These are phyloP conservation scores for Proterorhinus semilunaris DNA, from an alignment of 2,113 vertebrate species.

Conservation along the genomic window DNA sequence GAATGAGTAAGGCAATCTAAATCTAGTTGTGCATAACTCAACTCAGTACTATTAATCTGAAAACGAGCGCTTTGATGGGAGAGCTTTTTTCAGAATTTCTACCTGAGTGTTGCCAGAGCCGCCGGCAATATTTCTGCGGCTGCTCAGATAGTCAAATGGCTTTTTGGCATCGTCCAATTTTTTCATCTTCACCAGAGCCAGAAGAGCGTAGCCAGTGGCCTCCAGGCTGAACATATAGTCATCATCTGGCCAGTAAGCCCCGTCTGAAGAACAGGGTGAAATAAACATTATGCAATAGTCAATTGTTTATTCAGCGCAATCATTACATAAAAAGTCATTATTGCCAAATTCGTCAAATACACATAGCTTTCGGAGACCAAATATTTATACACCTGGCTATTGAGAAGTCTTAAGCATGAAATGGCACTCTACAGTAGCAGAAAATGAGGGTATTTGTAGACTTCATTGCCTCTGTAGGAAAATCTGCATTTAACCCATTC, in stretches of 20 bases:
- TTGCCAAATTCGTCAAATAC: too few species aligned
- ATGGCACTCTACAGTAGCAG: too few species aligned
- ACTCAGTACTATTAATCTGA: background rate
- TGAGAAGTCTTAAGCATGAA: too few species aligned
- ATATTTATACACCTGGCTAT: too few species aligned
- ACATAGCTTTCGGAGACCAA: too few species aligned
- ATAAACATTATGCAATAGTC: background rate
- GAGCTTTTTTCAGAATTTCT: background rate
- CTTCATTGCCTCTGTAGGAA: too few species aligned
- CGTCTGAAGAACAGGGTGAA: constrained; percentile 16
- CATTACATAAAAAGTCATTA: too few species aligned
- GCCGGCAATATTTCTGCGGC: constrained; percentile 62
- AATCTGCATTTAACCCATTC: too few species aligned
- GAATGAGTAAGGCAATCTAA: too few species aligned
- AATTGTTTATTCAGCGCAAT: too few species aligned
- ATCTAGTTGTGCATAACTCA: background rate
- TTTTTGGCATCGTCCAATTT: constrained; percentile 46
- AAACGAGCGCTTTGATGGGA: background rate
- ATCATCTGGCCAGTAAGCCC: constrained; percentile 65
- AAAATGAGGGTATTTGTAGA: too few species aligned
- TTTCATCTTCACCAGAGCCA: constrained; percentile 68
- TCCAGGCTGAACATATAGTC: constrained; percentile 65
- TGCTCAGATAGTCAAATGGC: constrained; percentile 74
- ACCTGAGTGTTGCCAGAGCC: constrained; percentile 79
- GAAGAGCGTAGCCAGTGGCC: constrained; percentile 75